Evolutionary conservation across 1,140 invertebrate species (phyloP).

Genomic region (Megathymus violae): DNA sequence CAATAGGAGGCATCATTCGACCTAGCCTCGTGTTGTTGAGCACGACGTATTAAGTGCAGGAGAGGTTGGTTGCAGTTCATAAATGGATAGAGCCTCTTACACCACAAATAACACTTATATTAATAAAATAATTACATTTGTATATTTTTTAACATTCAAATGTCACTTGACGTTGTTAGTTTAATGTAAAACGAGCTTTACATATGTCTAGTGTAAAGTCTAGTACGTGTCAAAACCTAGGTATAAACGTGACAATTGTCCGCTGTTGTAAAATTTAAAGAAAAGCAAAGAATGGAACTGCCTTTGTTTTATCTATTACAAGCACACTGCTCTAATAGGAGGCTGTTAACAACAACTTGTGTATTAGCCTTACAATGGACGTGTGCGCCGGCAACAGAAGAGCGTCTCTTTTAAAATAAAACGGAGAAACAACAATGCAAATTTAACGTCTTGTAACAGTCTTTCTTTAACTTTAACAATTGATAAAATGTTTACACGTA

Average conservation of each 20-base stretch:
- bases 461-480: background rate
- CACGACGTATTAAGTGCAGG: too few relatives aligned
- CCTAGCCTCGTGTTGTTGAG: too few relatives aligned
- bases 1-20: too few relatives aligned
- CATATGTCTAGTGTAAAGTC: too few relatives aligned
- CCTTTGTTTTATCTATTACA: constrained; percentile 15
- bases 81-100: too few relatives aligned
- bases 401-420: constrained; percentile 36
- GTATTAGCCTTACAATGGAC: constrained; percentile 44
- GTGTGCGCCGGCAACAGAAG: constrained; percentile 38
- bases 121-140: too few relatives aligned
- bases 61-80: too few relatives aligned
- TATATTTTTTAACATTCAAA: too few relatives aligned
- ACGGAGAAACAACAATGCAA: constrained; percentile 33
- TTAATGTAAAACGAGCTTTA: too few relatives aligned
- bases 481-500: constrained; percentile 2
- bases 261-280: constrained; percentile 24
- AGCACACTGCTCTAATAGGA: constrained; percentile 16
- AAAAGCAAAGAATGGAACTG: constrained; percentile 12
- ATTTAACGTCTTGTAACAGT: constrained; percentile 26
- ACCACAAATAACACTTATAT: too few relatives aligned
- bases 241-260: constrained; percentile 9
- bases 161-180: too few relatives aligned
- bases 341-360: constrained; percentile 34
- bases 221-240: constrained; percentile 1